Percentiles rank a stretch among this genome's conserved stretches.
These are phyloP conservation scores for Drosophila melanica DNA, from an alignment of 1,140 invertebrate genomes.

Conservation along the genomic window DNA sequence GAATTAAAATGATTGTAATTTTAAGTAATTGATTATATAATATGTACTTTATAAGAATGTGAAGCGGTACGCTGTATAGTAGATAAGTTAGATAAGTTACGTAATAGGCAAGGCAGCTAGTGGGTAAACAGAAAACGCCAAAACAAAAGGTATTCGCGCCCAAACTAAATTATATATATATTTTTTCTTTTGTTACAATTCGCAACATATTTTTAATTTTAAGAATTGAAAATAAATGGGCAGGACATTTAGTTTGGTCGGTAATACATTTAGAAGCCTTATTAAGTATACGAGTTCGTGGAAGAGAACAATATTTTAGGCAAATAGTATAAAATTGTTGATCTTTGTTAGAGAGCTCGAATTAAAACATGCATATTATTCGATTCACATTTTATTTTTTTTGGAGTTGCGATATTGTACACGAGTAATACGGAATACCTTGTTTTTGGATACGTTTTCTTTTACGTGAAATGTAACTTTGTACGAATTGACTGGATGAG, in stretches of 20 bases:
- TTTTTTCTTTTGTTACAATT: conserved; percentile 17
- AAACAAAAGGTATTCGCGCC: conserved; percentile 83
- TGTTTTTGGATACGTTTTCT: conserved; percentile 83
- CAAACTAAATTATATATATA: conserved; percentile 77
- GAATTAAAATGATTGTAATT: background rate
- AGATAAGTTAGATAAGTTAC: conserved; percentile 44
- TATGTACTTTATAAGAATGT: conserved; percentile 14
- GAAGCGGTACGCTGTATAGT: conserved; percentile 37
- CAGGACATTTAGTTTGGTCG: conserved; percentile 75
- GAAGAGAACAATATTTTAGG: conserved; percentile 26
- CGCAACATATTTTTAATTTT: conserved; percentile 19
- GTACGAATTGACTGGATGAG: conserved; percentile 81
- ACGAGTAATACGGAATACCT: conserved; percentile 73
- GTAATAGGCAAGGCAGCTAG: conserved; percentile 45
- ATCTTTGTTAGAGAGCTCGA: conserved; percentile 52
- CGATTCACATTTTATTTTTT: conserved; percentile 16
- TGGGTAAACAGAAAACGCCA: conserved; percentile 70
- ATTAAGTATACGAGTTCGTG: conserved; percentile 55
- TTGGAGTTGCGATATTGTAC: conserved; percentile 31
- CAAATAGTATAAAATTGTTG: conserved; percentile 19
- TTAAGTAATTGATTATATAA: conserved; percentile 15
- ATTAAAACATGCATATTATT: conserved; percentile 28
- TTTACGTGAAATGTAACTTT: conserved; percentile 83
- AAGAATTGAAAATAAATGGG: background rate
- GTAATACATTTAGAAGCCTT: conserved; percentile 64